phyloP scores from a whole-genome alignment of 2,888 invertebrate genomes.

The Minunthozetes semirufus region DNA sequence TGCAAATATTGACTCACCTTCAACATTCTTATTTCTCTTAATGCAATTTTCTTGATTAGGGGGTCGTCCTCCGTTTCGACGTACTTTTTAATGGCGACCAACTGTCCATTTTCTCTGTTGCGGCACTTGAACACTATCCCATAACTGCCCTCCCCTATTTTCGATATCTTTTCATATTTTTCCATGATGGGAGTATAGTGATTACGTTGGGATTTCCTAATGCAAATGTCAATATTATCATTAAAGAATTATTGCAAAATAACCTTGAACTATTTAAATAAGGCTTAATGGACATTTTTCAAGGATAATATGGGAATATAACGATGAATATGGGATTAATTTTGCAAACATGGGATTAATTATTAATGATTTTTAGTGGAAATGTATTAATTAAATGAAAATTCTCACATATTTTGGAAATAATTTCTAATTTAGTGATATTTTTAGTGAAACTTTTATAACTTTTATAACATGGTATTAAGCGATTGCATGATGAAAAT shows the following conservation, averaged over 20 bases:
- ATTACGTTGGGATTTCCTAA: slow-evolving; percentile 8
- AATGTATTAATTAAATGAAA: too few species aligned
- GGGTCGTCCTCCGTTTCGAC: slow-evolving; percentile 96
- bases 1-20: slow-evolving; percentile 65
- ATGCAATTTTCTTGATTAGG: slow-evolving; percentile 87
- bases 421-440: too few species aligned
- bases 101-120: slow-evolving; percentile 76
- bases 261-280: not conserved
- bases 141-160: slow-evolving; percentile 91
- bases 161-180: slow-evolving; percentile 80
- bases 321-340: too few species aligned
- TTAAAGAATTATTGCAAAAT: not conserved
- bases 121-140: slow-evolving; percentile 94
- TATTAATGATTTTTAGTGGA: too few species aligned
- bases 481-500: too few species aligned
- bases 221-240: too few species aligned
- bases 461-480: too few species aligned
- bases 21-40: slow-evolving; percentile 84
- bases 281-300: not conserved
- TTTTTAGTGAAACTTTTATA: too few species aligned
- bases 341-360: too few species aligned
- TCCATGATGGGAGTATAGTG: slow-evolving; percentile 46
- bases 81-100: slow-evolving; percentile 94
- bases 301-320: too few species aligned
- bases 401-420: too few species aligned